phyloP scores from a whole-genome alignment of 2,888 invertebrate genomes.

The Cosmopolites sordidus region DNA sequence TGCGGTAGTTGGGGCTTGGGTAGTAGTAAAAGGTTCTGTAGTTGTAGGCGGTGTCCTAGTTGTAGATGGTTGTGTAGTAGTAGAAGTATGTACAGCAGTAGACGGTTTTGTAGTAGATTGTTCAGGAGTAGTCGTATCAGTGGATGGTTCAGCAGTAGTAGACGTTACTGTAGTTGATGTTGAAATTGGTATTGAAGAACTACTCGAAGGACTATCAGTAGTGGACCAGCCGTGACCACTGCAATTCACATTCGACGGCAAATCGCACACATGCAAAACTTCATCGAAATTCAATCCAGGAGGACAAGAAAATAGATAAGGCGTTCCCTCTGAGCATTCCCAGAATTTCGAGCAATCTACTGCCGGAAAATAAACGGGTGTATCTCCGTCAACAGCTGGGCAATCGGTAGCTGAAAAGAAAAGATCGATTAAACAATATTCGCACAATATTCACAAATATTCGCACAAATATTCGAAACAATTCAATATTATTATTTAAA shows the following conservation, averaged over 20 bases:
- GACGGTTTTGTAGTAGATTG: neutral
- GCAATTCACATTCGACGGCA: slow-evolving; percentile 8
- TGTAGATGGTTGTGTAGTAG: no score
- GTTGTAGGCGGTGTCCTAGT: slow-evolving; percentile 6
- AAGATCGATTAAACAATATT: no score
- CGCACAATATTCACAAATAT: no score
- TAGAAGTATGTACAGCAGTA: slow-evolving; percentile 1
- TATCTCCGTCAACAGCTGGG: neutral
- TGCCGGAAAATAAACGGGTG: slow-evolving; percentile 10
- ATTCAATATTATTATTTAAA: no score
- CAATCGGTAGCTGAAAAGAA: no score
- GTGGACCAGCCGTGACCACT: slow-evolving; percentile 19
- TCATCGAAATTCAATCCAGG: slow-evolving; percentile 9
- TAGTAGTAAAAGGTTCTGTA: no score
- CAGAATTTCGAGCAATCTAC: slow-evolving; percentile 15
- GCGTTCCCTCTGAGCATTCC: slow-evolving; percentile 17
- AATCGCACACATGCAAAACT: slow-evolving; percentile 5
- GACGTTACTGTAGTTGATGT: slow-evolving; percentile 3
- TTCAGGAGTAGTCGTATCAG: neutral
- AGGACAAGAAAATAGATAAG: slow-evolving; percentile 15
- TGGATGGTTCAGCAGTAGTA: neutral
- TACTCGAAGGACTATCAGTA: slow-evolving; percentile 2
- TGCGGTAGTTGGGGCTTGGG: slow-evolving; percentile 1
- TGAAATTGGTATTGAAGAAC: neutral
- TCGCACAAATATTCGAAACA: no score